Percentiles rank a stretch among this genome's conserved stretches.
phyloP scores from a whole-genome alignment of 2,888 invertebrate species.

The Didymodactylos carnosus region DNA sequence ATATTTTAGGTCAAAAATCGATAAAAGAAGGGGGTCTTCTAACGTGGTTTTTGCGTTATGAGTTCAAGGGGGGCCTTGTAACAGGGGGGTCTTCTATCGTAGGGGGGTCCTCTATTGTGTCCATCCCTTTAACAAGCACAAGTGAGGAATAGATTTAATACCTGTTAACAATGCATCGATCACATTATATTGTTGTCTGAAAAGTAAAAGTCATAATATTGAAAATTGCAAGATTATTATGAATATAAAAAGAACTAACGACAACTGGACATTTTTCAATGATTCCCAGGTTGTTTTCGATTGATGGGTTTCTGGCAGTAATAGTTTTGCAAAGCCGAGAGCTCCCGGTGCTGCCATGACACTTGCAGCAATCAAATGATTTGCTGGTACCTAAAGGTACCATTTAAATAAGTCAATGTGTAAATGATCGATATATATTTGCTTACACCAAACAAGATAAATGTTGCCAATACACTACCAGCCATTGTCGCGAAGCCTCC shows the following conservation, averaged over 20 bases:
- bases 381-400: conserved; percentile 57
- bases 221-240: not conserved
- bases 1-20: too few relatives aligned
- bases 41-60: too few relatives aligned
- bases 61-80: too few relatives aligned
- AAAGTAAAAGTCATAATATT: not conserved
- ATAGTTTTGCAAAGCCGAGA: conserved; percentile 64
- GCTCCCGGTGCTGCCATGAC: conserved; percentile 91
- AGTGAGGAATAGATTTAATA: too few relatives aligned
- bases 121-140: too few relatives aligned
- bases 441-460: not conserved
- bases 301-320: conserved; percentile 71
- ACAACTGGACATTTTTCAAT: conserved; percentile 47
- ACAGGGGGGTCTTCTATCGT: too few relatives aligned
- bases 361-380: conserved; percentile 70
- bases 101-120: too few relatives aligned
- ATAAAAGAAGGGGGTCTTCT: too few relatives aligned
- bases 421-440: too few relatives aligned
- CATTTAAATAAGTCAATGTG: too few relatives aligned
- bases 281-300: conserved; percentile 51
- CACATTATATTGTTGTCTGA: not conserved
- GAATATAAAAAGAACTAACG: conserved; percentile 17
- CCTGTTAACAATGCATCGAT: not conserved
- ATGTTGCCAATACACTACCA: conserved; percentile 34
- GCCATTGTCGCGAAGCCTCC: conserved; percentile 87